A percentile compares a stretch with the other conserved stretches of the same genome.
phyloP scores from a whole-genome alignment of 2,113 vertebrate species.

The Pterocles orientalis region DNA sequence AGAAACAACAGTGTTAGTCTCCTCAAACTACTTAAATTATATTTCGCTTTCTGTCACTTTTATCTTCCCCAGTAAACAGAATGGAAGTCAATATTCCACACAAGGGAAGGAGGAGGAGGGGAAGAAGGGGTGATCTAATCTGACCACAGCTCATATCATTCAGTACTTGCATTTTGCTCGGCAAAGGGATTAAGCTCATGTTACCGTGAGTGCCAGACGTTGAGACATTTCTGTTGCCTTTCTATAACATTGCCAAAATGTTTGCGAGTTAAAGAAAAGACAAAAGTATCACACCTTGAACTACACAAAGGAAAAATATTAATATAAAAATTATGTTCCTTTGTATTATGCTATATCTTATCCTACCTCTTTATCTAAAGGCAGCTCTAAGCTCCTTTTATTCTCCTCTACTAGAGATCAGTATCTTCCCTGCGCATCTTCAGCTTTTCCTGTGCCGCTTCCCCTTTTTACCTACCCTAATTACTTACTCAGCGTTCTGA shows the following conservation, averaged over 20 bases:
- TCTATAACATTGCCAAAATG: not conserved
- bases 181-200: conserved; percentile 6
- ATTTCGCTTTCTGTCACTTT: not conserved
- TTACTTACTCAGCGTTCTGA: not conserved
- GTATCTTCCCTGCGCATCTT: not conserved
- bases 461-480: not conserved
- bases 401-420: not conserved
- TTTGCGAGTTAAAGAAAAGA: not conserved
- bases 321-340: not conserved
- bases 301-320: not conserved
- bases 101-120: not conserved
- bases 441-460: not conserved
- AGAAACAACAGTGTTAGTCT: not conserved
- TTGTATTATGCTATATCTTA: not conserved
- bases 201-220: not conserved
- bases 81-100: not conserved
- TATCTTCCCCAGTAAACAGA: not conserved
- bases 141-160: not conserved
- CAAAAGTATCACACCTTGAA: not conserved
- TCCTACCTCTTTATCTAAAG: not conserved
- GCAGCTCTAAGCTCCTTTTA: not conserved
- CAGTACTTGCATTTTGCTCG: not conserved
- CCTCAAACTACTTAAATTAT: not conserved
- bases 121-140: not conserved
- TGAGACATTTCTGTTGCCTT: not conserved